Evolutionary conservation across 2,888 invertebrate species (phyloP), one percentile per base, ranked within the genome.

Genomic region (Agrotis exclamationis): DNA sequence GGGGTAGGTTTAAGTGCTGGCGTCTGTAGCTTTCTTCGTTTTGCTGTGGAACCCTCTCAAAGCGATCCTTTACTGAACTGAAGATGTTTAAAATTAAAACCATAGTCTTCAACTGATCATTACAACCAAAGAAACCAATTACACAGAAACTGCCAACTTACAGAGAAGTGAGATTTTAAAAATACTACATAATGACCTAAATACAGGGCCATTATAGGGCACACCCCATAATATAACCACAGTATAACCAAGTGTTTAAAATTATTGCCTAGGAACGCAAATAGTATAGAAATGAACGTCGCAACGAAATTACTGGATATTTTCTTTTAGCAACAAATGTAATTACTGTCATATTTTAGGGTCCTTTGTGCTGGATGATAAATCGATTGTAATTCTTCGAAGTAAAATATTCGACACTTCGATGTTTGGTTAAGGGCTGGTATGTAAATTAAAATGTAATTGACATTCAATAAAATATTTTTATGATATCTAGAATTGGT

Each of bases 191-290:
- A 86, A 87, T 87, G 53, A 83, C 79, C 68, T 60, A 75, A 83
- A 62, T 74, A 44, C 65, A 44, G 22, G 11, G 33, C 73, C 44
- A 71, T 76, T 77, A 79, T 24, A 33, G 63, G 62, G 51, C 74
- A 74, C 70, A 76, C 82, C 74, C 73, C 58, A 39, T 78, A 84
- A 83, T 80, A 66, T 44, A 56, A 63, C 73, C 58, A 39, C 76
- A 84, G 83, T 80, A 66, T 44, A 56, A 63, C 57, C 71, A 83
- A 84, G 84, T 84, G 79, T 82, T 86, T 79, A 80, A 87, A 89
- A 89, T 89, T 86, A 87, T 80, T 83, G 77, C 71, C 80, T 83
- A 67, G 67, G 76, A 74, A 72, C 76, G 74, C 82, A 87, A 89
- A 87, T 86, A 88, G 79, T 86, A 75, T 51, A 74, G 70, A 74